Base-by-base conservation (phyloP, 2,113 vertebrate species). In the Empidonax alnorum region DNA sequence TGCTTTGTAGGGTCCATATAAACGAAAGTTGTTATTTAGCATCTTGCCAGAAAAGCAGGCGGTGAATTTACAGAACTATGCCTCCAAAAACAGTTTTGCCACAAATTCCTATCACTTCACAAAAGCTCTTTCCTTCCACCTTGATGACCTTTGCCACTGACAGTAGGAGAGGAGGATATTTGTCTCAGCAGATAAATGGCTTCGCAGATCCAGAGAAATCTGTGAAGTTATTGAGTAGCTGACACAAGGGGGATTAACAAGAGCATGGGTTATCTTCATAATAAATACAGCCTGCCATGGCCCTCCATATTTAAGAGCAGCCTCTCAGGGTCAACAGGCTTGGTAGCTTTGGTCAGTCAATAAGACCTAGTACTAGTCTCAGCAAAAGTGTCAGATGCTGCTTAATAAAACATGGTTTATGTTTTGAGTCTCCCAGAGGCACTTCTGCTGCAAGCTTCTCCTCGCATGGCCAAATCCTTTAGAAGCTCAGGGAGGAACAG, bases 211-310 rank as follows among this genome's bases (percentile, higher is more conserved):
- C 47, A 58, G 88, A 94, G 88, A 84, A 93, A 93, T 89, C 87
- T 71, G 35, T 62, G 66, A 84, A 33, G 42, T 74, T 91, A 96
- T 42, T 83, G 84, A 97, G 79, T 65, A 82, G 68, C 62, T 91
- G 90, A 94, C 83, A 81, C 8, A 33, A 56, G 17, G 4, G 53
- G 79, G 82, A 95, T 95, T 96, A 97, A 71, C 61, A 94, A 95
- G 27, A 92, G 33, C n/a, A 31, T 16, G 5, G 84, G 81, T 96
- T 97, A 84, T 66, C 77, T 86, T 88, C 24, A 14, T 90, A 92
- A 93, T 94, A 97, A 98, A 97, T 90, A 93, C 85, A 94, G 80
- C 88, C 58, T 85, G 94, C 84, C 84, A 53, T 30, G 58, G 41
- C 74, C 37, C 89, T 96, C 87, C 93, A 84, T 95, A 88, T 94